These are phyloP conservation scores for Trichonephila clavipes DNA, from an alignment of 1,140 invertebrate genomes.

Conservation along the genomic window DNA sequence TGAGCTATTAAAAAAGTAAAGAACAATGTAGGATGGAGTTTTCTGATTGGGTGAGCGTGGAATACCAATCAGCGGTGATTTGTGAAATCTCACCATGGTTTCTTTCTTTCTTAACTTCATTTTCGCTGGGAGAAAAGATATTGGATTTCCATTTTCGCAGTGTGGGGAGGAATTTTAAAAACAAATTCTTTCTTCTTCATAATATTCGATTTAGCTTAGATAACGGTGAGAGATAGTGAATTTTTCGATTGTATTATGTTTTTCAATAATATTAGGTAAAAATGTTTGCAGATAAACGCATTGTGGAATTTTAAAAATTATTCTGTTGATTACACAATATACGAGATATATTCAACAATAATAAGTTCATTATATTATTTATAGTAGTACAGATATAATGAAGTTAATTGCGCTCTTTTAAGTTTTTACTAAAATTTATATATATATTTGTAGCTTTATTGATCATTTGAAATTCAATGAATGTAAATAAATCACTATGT, in stretches of 20 bases:
- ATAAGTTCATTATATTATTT: too few relatives aligned
- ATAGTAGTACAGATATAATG: too few relatives aligned
- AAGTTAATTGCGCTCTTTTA: too few relatives aligned
- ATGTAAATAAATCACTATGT: too few relatives aligned
- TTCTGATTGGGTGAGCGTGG: background rate
- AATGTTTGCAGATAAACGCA: background rate
- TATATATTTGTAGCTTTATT: too few relatives aligned
- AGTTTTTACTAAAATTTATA: too few relatives aligned
- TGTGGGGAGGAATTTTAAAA: background rate
- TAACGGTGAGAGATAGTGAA: background rate
- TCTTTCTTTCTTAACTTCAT: background rate
- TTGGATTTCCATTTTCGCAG: background rate
- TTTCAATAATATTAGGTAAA: background rate
- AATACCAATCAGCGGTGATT: background rate
- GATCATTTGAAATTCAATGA: too few relatives aligned
- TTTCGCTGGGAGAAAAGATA: background rate
- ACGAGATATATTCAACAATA: too few relatives aligned
- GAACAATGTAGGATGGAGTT: background rate
- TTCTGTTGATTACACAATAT: too few relatives aligned
- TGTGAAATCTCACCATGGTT: background rate
- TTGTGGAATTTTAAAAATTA: too few relatives aligned
- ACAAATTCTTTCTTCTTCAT: background rate
- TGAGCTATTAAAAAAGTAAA: background rate
- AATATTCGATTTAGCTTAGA: background rate
- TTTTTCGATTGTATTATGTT: background rate